phyloP scores from a whole-genome alignment of 2,888 invertebrate species.

The Stomorhina lunata region DNA sequence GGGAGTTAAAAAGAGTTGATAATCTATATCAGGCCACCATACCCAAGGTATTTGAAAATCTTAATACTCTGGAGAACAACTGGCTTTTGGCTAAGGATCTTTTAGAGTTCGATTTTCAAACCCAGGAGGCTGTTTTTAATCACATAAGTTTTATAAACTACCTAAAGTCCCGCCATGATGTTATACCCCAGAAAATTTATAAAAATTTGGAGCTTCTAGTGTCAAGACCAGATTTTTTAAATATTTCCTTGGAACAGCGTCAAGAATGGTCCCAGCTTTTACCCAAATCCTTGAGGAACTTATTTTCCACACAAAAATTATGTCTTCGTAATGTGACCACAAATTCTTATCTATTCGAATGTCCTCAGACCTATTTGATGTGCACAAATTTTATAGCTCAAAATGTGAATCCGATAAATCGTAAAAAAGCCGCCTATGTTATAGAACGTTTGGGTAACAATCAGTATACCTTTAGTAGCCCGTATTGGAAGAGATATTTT shows the following conservation, averaged over 20 bases:
- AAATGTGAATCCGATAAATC: conserved; percentile 58
- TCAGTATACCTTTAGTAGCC: conserved; percentile 69
- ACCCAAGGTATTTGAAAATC: conserved; percentile 6
- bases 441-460: conserved; percentile 64
- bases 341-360: conserved; percentile 71
- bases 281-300: conserved; percentile 66
- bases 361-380: conserved; percentile 72
- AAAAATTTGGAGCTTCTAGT: conserved; percentile 18
- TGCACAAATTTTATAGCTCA: conserved; percentile 67
- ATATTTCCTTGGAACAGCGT: background rate
- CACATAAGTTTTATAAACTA: conserved; percentile 5
- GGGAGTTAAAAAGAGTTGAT: background rate
- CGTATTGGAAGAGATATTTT: conserved; percentile 71
- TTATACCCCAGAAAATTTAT: background rate
- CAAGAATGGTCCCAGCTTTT: conserved; percentile 44
- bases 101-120: conserved; percentile 5
- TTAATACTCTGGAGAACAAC: conserved; percentile 9
- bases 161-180: background rate
- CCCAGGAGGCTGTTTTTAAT: conserved; percentile 12
- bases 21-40: conserved; percentile 15
- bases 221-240: conserved; percentile 2
- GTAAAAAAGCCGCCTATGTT: conserved; percentile 69
- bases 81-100: conserved; percentile 20
- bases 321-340: conserved; percentile 70
- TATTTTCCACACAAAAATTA: conserved; percentile 69